These are phyloP conservation scores for Cyclophora albipunctata DNA, from an alignment of 2,888 invertebrate genomes.

Conservation along the genomic window DNA sequence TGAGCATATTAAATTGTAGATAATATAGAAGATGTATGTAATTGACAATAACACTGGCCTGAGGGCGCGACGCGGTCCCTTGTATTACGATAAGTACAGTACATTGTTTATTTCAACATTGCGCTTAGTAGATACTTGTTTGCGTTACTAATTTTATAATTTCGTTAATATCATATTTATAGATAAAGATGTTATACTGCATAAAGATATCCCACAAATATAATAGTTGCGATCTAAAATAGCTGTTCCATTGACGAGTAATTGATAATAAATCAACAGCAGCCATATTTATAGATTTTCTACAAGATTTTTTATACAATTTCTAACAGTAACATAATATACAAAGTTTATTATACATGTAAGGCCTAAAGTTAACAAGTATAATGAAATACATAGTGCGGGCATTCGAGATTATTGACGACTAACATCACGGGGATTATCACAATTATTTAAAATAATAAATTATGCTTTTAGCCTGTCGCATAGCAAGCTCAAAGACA, in stretches of 20 bases:
- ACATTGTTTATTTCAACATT: conserved; percentile 38
- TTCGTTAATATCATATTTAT: conserved; percentile 45
- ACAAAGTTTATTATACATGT: conserved; percentile 6
- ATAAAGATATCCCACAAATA: background rate
- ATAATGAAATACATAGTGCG: conserved; percentile 14
- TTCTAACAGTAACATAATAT: conserved; percentile 23
- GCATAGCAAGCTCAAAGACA: too few relatives aligned
- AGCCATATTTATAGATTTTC: conserved; percentile 46
- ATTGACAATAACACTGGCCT: conserved; percentile 74
- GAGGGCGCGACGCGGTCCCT: conserved; percentile 34
- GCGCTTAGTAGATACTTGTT: conserved; percentile 35
- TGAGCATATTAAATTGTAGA: conserved; percentile 72
- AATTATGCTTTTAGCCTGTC: too few relatives aligned
- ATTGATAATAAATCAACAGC: conserved; percentile 21
- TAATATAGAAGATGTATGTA: conserved; percentile 59
- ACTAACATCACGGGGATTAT: conserved; percentile 31
- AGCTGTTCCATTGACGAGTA: conserved; percentile 11
- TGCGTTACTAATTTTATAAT: conserved; percentile 50
- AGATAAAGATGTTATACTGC: conserved; percentile 23
- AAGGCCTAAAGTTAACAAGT: conserved; percentile 29
- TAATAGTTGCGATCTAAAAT: conserved; percentile 16
- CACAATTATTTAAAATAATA: conserved; percentile 29
- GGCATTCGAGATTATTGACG: conserved; percentile 27
- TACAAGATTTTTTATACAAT: conserved; percentile 36
- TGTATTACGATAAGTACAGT: conserved; percentile 53